Evolutionary conservation across 2,888 invertebrate species (phyloP).

Genomic region (Bhutanitis thaidina): DNA sequence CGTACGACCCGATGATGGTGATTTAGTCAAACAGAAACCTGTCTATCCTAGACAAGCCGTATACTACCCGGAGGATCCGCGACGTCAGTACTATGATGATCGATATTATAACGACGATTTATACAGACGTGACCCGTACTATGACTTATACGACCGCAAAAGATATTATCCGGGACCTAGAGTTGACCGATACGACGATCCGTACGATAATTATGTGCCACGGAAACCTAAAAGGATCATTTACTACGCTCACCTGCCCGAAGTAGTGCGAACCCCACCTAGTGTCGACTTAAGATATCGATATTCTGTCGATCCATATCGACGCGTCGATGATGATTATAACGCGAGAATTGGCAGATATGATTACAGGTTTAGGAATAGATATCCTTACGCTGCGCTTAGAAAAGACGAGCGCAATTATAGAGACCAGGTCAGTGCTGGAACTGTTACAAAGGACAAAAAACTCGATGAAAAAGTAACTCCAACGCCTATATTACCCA

Average conservation of each 20-base stretch:
- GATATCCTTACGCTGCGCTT: slow-evolving; percentile 65
- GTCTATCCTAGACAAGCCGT: slow-evolving; percentile 70
- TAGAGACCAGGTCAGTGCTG: slow-evolving; percentile 64
- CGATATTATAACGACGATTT: slow-evolving; percentile 60
- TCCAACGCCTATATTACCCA: slow-evolving; percentile 64
- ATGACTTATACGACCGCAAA: slow-evolving; percentile 61
- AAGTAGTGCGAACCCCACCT: slow-evolving; percentile 82
- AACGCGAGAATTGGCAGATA: slow-evolving; percentile 61
- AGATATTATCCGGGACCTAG: slow-evolving; percentile 50
- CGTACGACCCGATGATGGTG: slow-evolving; percentile 63
- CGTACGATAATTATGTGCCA: slow-evolving; percentile 58
- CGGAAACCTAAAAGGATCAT: slow-evolving; percentile 82
- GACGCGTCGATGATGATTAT: slow-evolving; percentile 63
- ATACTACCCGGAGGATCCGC: slow-evolving; percentile 69
- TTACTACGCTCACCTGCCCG: slow-evolving; percentile 85
- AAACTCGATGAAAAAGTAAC: slow-evolving; percentile 69
- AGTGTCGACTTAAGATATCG: slow-evolving; percentile 78
- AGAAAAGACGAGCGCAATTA: slow-evolving; percentile 71
- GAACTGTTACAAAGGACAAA: slow-evolving; percentile 68
- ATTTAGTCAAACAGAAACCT: slow-evolving; percentile 52
- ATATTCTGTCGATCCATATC: slow-evolving; percentile 68
- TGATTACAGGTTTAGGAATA: slow-evolving; percentile 65
- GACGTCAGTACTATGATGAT: slow-evolving; percentile 63
- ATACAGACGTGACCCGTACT: slow-evolving; percentile 65
- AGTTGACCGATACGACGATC: slow-evolving; percentile 65